Conservation (phyloP, 2,888 invertebrate species). For the Candidula unifasciata region DNA sequence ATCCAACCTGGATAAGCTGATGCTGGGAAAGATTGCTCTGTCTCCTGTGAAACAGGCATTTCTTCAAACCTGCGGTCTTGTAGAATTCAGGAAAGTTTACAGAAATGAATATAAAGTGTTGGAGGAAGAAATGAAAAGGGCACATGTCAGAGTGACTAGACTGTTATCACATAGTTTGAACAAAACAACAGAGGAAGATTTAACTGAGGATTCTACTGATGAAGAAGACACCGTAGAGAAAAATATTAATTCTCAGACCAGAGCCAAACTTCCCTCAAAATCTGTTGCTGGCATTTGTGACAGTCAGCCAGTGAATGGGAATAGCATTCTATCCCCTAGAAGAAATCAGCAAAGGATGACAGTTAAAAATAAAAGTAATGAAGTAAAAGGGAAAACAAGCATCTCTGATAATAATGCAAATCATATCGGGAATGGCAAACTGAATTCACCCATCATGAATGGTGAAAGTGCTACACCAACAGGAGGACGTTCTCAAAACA, state of each 20-base stretch:
- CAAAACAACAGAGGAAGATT: neutral
- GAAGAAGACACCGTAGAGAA: neutral
- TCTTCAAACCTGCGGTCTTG: constrained; percentile 27
- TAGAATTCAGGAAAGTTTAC: constrained; percentile 38
- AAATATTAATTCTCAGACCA: neutral
- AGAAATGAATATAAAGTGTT: constrained; percentile 33
- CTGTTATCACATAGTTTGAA: constrained; percentile 8
- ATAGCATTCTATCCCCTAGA: neutral
- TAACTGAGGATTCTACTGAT: neutral
- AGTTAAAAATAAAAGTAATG: neutral
- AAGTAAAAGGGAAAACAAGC: neutral
- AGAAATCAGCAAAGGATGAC: neutral
- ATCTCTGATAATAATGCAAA: neutral
- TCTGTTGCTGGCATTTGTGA: neutral
- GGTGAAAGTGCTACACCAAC: neutral
- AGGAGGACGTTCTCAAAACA: too few relatives aligned
- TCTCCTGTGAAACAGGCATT: constrained; percentile 45
- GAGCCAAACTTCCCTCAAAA: neutral
- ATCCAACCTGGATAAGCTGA: constrained; percentile 7
- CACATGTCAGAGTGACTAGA: constrained; percentile 20
- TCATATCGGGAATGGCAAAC: neutral
- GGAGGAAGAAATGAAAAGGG: neutral
- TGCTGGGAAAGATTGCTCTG: constrained; percentile 32
- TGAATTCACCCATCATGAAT: neutral
- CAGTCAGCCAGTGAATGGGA: neutral